A percentile compares a stretch with the other conserved stretches of the same genome.
Evolutionary conservation across 2,888 invertebrate species (phyloP).

Genomic region (Neoaliturus tenellus): DNA sequence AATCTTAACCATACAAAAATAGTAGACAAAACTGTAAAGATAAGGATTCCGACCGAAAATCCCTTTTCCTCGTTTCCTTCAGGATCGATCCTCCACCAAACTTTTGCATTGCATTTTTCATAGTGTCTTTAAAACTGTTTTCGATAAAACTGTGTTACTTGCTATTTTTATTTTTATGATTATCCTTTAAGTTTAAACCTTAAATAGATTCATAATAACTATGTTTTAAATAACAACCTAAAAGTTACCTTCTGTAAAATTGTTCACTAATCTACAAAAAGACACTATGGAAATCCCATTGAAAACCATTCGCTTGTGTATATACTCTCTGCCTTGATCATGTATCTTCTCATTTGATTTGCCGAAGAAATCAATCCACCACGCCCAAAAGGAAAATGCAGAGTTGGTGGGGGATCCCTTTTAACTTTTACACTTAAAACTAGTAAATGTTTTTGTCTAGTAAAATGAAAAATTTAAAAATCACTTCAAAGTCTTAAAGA

Average conservation of each 20-base stretch:
- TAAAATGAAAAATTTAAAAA: too few relatives aligned
- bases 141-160: too few relatives aligned
- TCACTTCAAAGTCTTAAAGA: too few relatives aligned
- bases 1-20: too few relatives aligned
- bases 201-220: background rate
- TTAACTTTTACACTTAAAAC: background rate
- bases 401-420: slow-evolving; percentile 44
- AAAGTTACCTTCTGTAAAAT: too few relatives aligned
- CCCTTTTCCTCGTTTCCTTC: background rate
- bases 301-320: background rate
- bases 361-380: background rate
- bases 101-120: slow-evolving; percentile 8
- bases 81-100: slow-evolving; percentile 12
- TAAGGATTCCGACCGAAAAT: too few relatives aligned
- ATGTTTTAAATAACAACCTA: too few relatives aligned
- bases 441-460: too few relatives aligned
- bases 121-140: too few relatives aligned
- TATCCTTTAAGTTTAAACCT: background rate
- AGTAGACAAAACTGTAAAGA: too few relatives aligned
- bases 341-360: background rate
- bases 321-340: background rate
- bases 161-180: background rate
- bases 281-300: background rate
- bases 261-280: too few relatives aligned
- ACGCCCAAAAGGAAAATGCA: background rate